phyloP scores from a whole-genome alignment of 2,797 vertebrate species.

The Yasuhikotakia modesta region DNA sequence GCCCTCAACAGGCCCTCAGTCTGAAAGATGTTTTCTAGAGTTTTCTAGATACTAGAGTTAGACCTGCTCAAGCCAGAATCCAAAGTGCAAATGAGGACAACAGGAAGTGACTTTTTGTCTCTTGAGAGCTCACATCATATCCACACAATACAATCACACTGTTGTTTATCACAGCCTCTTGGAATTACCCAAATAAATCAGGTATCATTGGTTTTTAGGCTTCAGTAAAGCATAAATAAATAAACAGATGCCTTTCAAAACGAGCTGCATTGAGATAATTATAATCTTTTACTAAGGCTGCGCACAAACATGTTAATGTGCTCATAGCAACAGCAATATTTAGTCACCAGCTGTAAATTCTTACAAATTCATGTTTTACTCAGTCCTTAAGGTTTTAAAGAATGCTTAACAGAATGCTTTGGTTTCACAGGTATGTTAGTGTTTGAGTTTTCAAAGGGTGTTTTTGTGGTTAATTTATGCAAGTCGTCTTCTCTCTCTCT shows the following conservation, averaged over 20 bases:
- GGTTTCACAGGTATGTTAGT: neutral
- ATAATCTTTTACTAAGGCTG: neutral
- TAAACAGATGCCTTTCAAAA: neutral
- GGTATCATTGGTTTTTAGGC: neutral
- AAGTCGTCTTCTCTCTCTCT: neutral
- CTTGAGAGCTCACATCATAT: neutral
- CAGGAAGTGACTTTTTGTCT: neutral
- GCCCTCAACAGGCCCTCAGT: neutral
- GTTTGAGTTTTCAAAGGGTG: neutral
- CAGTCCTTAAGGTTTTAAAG: neutral
- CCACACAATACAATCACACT: neutral
- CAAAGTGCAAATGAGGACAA: neutral
- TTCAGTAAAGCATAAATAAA: neutral
- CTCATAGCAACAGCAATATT: neutral
- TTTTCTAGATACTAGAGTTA: no score
- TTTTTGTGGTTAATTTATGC: neutral
- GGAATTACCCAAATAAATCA: constrained; percentile 2
- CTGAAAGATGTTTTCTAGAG: neutral
- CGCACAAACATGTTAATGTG: neutral
- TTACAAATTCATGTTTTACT: neutral
- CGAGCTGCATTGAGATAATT: neutral
- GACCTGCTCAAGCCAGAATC: neutral
- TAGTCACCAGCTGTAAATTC: neutral
- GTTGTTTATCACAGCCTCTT: neutral
- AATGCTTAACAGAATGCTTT: neutral